Base-by-base conservation (phyloP, 2,113 vertebrate genomes). In the Platichthys flesus region DNA sequence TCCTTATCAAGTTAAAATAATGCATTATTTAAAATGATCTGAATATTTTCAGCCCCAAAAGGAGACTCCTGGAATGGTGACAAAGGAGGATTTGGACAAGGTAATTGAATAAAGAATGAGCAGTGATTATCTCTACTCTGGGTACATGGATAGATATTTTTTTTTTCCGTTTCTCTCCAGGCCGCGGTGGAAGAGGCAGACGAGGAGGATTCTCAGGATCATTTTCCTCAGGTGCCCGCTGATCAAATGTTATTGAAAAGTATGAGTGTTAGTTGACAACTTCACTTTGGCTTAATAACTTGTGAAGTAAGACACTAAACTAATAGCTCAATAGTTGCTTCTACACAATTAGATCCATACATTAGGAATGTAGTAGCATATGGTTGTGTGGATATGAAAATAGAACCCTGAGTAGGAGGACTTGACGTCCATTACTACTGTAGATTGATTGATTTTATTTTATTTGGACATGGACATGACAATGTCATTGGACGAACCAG, bases 161-260 rank as follows among this genome's bases (percentile, higher is more conserved):
- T 42, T 1, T 42, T 45, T 68, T 24, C 0, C 62, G 0, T 42
- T 62, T 65, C 4, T 52, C 9, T 60, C 2, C 26, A 89, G 88
- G 88, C 58, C 5, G 49, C 4, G 85, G 88, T 16, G 78, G 82
- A 20, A 49, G 88, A 80, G 80, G 83, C 59, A 69, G 84, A 61
- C 28, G 58, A 68, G 79, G 68, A 69, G 90, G 86, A 63, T 91
- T 90, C 65, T 73, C 68, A 62, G 76, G 76, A 21, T 54, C 55
- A 0, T 86, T 65, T n/a, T 70, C 23, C 42, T 71, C 90, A 88
- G 90, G 90, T 91, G 6, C 0, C 0, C 14, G 1, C 20, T 24
- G 8, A 26, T 66, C 18, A 37, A 0, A 9, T 9, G 15, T 35
- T 24, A 13, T 12, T 31, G 16, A 28, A 4, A 51, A 26, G 10